Evolutionary conservation across 2,113 vertebrate genomes (phyloP).

Genomic region (Grallaria varia): DNA sequence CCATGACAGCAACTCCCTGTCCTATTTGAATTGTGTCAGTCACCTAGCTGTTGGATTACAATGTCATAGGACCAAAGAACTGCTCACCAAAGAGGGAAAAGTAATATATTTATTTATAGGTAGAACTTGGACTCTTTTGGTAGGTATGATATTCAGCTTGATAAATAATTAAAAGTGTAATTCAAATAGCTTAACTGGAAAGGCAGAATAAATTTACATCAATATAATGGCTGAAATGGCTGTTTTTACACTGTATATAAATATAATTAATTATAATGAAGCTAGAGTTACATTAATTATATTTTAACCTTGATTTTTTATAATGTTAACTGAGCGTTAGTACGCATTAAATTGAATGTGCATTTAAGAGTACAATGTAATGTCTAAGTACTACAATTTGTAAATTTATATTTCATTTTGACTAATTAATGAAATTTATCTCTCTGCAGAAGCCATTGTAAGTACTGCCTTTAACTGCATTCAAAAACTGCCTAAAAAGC

Average conservation of each 20-base stretch:
- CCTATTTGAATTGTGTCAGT: background rate
- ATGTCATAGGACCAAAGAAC: background rate
- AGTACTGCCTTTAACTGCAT: background rate
- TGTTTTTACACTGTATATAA: constrained; percentile 56
- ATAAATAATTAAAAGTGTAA: constrained; percentile 67
- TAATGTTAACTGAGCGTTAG: constrained; percentile 59
- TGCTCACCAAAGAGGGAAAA: background rate
- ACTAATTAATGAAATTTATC: constrained; percentile 41
- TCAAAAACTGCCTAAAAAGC: background rate
- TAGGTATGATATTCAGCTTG: constrained; percentile 41
- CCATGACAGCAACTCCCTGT: background rate
- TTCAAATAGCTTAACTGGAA: constrained; percentile 63
- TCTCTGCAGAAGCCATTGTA: background rate
- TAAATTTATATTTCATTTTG: constrained; percentile 45
- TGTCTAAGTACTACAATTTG: constrained; percentile 45
- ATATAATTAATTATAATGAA: constrained; percentile 70
- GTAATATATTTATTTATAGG: background rate
- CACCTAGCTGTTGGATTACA: background rate
- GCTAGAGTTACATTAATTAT: constrained; percentile 65
- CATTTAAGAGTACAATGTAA: constrained; percentile 59
- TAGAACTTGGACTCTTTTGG: background rate
- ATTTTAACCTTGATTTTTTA: constrained; percentile 70
- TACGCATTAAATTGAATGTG: constrained; percentile 42
- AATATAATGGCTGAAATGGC: constrained; percentile 37
- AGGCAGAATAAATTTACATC: constrained; percentile 64